Evolutionary conservation across 2,888 invertebrate genomes (phyloP).

Genomic region (Aleiodes leptofemur): DNA sequence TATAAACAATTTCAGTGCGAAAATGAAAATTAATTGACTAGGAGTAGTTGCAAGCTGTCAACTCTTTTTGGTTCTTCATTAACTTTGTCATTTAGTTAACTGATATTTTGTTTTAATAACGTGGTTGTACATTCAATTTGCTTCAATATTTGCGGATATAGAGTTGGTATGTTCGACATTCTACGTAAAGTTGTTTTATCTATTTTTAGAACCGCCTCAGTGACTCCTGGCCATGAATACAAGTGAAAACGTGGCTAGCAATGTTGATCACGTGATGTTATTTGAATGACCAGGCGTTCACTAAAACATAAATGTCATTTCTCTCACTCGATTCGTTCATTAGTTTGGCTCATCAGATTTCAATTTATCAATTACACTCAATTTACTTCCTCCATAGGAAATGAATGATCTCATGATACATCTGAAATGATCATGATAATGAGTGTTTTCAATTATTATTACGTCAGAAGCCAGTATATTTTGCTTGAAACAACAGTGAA

Average conservation of each 20-base stretch:
- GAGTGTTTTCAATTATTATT: not conserved
- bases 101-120: not conserved
- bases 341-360: not conserved
- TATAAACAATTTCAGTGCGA: not conserved
- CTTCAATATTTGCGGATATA: not conserved
- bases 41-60: not conserved
- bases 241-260: constrained; percentile 24
- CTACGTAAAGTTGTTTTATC: constrained; percentile 14
- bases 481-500: constrained; percentile 6
- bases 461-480: not conserved
- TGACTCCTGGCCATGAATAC: constrained; percentile 9
- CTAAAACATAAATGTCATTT: not conserved
- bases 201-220: constrained; percentile 18
- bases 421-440: no score
- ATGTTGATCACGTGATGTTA: constrained; percentile 33
- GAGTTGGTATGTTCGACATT: constrained; percentile 18
- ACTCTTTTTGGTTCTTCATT: not conserved
- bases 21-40: not conserved
- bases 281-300: constrained; percentile 10
- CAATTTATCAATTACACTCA: constrained; percentile 3
- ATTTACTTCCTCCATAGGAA: no score
- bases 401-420: no score
- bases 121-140: not conserved
- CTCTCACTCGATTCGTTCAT: no score
- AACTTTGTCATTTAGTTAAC: constrained; percentile 1